Base-by-base conservation (phyloP, 2,888 invertebrate species). In the Hirtodrosophila confusa region DNA sequence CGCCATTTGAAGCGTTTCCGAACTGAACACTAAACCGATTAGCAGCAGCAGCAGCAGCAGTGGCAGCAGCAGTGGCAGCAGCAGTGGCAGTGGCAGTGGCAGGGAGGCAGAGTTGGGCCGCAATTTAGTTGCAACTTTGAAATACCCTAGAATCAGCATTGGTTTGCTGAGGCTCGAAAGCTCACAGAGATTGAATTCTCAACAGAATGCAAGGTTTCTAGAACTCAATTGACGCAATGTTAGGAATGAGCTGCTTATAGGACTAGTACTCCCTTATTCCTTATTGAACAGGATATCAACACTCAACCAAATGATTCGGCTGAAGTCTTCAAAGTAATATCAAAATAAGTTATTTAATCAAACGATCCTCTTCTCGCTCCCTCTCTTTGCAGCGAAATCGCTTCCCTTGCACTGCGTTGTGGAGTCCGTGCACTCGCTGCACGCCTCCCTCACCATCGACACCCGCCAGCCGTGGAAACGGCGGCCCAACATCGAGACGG, bases 391-490 rank as follows among this genome's bases (percentile, higher is more conserved):
- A 92, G 96, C 94, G 47, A 96, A 96, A 92, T 97, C 97, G 27
- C 93, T 98, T 75, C 98, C 98, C 48, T 96, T 99, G 47, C 98
- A 98, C 91, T 99, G 99, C 91, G 94, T 99, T 68, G 97, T 99
- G 56, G 98, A 99, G 92, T 96, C 95, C 0, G 95, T 97, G 51
- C 95, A 94, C 78, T 94, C 94, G 40, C 91, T 94, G 80, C 96
- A 95, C 89, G 93, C 93, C 89, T 90, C 91, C 23, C 87, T 91
- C n/a, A 88, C 90, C 58, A 90, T 91, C 53, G 92, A 93, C 57
- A 93, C 92, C 71, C 94, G 94, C 80, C 93, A 94, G 39, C 93
- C 93, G 43, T 94, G 94, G 94, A 92, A 95, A 75, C 93, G 95
- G 61, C 93, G 95, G 29, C 94, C 95, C 0, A 93, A 95, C 62